Evolutionary conservation across 2,888 invertebrate genomes (phyloP).

Genomic region (Stictocephala bisonia): DNA sequence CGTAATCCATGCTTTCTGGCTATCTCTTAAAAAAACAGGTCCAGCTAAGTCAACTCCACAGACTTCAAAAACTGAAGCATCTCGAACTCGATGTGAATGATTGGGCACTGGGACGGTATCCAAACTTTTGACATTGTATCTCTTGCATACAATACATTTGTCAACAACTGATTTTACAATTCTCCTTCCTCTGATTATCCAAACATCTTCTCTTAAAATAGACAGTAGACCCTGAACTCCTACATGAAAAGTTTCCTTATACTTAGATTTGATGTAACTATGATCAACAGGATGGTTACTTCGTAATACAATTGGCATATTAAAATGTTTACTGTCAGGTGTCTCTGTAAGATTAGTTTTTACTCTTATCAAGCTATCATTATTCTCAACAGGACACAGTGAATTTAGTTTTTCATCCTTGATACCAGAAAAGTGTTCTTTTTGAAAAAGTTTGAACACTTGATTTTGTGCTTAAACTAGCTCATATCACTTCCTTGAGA

Average conservation of each 20-base stretch:
- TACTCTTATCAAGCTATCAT: conserved; percentile 45
- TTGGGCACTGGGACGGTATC: conserved; percentile 55
- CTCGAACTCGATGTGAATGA: conserved; percentile 59
- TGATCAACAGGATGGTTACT: conserved; percentile 40
- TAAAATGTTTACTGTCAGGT: conserved; percentile 12
- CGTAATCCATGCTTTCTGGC: conserved; percentile 61
- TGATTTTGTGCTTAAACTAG: neutral
- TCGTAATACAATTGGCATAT: conserved; percentile 24
- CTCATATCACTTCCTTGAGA: neutral
- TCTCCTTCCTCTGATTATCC: conserved; percentile 41
- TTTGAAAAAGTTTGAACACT: neutral
- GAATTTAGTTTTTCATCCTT: conserved; percentile 5
- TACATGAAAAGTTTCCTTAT: conserved; percentile 23
- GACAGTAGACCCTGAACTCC: conserved; percentile 31
- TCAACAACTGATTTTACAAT: conserved; percentile 7
- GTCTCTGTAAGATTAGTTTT: conserved; percentile 43
- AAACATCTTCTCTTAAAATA: conserved; percentile 41
- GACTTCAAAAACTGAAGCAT: conserved; percentile 60
- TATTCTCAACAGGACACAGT: conserved; percentile 7
- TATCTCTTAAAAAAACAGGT: conserved; percentile 59
- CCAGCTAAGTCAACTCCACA: conserved; percentile 63
- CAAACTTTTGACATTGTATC: conserved; percentile 54
- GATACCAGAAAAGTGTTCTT: neutral
- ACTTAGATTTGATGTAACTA: conserved; percentile 17
- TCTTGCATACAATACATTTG: conserved; percentile 51